Base-by-base conservation (phyloP, 2,888 invertebrate genomes). In the Noctua janthe region DNA sequence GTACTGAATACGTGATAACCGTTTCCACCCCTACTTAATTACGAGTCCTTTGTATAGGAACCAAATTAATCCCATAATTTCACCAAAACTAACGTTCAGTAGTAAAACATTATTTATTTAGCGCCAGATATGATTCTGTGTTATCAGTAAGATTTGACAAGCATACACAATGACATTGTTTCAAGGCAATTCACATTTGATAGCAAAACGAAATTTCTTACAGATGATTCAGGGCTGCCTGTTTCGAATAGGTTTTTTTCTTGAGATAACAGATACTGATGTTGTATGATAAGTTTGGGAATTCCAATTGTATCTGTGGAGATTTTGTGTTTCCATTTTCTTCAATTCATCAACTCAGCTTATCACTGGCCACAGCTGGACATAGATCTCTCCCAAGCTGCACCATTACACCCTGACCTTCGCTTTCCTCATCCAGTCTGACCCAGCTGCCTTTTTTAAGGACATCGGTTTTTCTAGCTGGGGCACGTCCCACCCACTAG, bases 71-170 rank as follows among this genome's bases (percentile, higher is more conserved):
- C 7, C 23, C 51, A 59, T 39, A 20, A 73, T 72, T 81, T 17
- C 70, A 20, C 56, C 2, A 51, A 81, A 74, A 85, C n/a, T 10
- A 74, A 71, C 20, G 51, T 82, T 74, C 74, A 80, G 74, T 74
- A 74, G 76, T 69, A 87, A 84, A 74, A 54, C 39, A 81, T 49
- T 69, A 85, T 81, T 85, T 82, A 81, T 54, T 84, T 84, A 79
- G 47, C 47, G 39, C 62, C 81, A 81, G 85, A 62, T 82, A 81
- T 29, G 51, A 59, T 54, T 78, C 29, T 51, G 15, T 29, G 54
- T 87, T 87, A 88, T 87, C 89, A 74, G 78, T 49, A 47, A 13
- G 20, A 83, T 88, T 86, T 87, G 78, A 76, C 74, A 79, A 81
- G 66, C 77, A 71, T 78, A 85, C 64, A 71, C 75, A 83, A 67